Conservation (phyloP, 2,888 invertebrate genomes). For the Enoplolaimus lenunculus region DNA sequence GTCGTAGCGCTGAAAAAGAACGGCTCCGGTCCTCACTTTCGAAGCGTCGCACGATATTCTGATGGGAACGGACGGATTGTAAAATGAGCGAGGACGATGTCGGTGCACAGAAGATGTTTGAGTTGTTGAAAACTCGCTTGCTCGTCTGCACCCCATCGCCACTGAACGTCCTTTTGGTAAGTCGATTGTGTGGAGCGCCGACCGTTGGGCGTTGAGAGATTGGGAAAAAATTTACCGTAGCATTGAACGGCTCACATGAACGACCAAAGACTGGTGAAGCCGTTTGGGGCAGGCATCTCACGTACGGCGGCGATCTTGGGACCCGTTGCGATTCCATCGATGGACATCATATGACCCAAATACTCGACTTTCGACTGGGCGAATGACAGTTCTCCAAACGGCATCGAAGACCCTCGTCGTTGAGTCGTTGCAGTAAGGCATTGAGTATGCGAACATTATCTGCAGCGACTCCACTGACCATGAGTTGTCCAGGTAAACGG, state of each 20-base stretch:
- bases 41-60: slow-evolving; percentile 38
- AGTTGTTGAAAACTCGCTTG: slow-evolving; percentile 23
- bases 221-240: slow-evolving; percentile 31
- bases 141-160: slow-evolving; percentile 21
- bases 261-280: slow-evolving; percentile 29
- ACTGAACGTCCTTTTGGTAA: slow-evolving; percentile 25
- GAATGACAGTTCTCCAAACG: slow-evolving; percentile 29
- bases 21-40: slow-evolving; percentile 27
- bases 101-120: slow-evolving; percentile 27
- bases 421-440: slow-evolving; percentile 25
- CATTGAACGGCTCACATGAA: slow-evolving; percentile 33
- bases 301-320: slow-evolving; percentile 29
- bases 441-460: slow-evolving; percentile 26
- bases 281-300: slow-evolving; percentile 29
- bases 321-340: slow-evolving; percentile 27
- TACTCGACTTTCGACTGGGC: slow-evolving; percentile 27
- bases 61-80: slow-evolving; percentile 28
- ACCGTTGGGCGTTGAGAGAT: slow-evolving; percentile 26
- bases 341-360: slow-evolving; percentile 29
- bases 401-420: slow-evolving; percentile 25
- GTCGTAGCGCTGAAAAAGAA: slow-evolving; percentile 32
- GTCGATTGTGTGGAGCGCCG: slow-evolving; percentile 28
- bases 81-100: slow-evolving; percentile 29
- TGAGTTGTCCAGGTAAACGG: slow-evolving; percentile 28
- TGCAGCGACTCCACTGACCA: slow-evolving; percentile 24